A percentile compares a stretch with the other conserved stretches of the same genome.
Evolutionary conservation across 2,797 vertebrate species (phyloP).

Genomic region (Brotula barbata): DNA sequence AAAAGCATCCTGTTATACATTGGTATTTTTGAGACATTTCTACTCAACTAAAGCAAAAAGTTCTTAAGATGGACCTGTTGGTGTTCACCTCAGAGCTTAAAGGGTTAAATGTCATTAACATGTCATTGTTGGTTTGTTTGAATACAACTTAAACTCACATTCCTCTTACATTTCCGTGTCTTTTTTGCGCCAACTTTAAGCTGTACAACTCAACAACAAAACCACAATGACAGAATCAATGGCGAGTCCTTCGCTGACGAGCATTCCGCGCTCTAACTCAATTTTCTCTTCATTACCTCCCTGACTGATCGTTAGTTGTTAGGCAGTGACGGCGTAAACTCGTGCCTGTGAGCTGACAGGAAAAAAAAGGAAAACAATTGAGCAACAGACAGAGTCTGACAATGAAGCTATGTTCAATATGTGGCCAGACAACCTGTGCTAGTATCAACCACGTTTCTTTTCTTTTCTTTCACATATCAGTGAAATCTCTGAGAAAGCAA

Average conservation of each 20-base stretch:
- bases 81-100: no score
- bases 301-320: not conserved
- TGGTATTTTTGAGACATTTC: no score
- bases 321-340: not conserved
- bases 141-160: no score
- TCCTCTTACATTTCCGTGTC: no score
- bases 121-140: no score
- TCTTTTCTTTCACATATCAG: slow-evolving; percentile 5
- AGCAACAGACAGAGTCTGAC: slow-evolving; percentile 1
- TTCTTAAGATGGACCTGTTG: no score
- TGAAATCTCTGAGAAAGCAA: not conserved
- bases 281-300: slow-evolving; percentile 13
- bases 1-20: no score
- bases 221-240: not conserved
- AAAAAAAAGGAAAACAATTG: slow-evolving; percentile 2
- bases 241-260: no score
- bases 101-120: no score
- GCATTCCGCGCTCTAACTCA: slow-evolving; percentile 23
- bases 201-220: not conserved
- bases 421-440: slow-evolving; percentile 16
- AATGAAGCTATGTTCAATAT: slow-evolving; percentile 40
- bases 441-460: slow-evolving; percentile 46
- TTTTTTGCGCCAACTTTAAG: not conserved
- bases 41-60: no score
- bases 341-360: not conserved